Conservation (phyloP, 2,797 vertebrate genomes). For the Acanthopagrus latus region DNA sequence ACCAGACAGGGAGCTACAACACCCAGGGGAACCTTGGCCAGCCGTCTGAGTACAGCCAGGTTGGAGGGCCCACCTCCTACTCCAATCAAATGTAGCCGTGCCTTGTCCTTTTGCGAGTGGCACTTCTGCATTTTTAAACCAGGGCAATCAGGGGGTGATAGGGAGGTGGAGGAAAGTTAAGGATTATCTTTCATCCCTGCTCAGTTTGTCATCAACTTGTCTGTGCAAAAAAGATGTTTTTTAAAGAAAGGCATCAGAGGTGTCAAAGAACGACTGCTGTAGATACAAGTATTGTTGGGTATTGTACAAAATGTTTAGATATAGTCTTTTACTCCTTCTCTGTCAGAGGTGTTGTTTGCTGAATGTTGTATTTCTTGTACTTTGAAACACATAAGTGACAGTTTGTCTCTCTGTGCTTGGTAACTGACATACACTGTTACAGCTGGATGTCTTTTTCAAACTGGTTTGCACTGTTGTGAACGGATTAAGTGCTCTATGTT, state of each 20-base stretch:
- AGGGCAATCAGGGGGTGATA: conserved; percentile 61
- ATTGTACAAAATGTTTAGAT: conserved; percentile 82
- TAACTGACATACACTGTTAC: conserved; percentile 57
- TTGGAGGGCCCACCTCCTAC: conserved; percentile 92
- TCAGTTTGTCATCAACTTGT: conserved; percentile 54
- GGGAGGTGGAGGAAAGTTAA: conserved; percentile 21
- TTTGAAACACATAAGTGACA: conserved; percentile 59
- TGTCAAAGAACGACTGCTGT: conserved; percentile 45
- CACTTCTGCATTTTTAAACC: conserved; percentile 65
- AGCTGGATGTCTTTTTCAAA: conserved; percentile 70
- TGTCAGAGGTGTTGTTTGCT: conserved; percentile 76
- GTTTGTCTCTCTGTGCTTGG: conserved; percentile 61
- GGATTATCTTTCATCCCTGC: conserved; percentile 12
- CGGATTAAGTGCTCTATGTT: conserved; percentile 57
- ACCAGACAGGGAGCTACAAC: conserved; percentile 88
- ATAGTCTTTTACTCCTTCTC: conserved; percentile 80
- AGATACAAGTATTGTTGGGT: conserved; percentile 67
- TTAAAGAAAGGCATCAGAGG: conserved; percentile 29
- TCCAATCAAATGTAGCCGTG: conserved; percentile 90
- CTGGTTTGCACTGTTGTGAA: conserved; percentile 79
- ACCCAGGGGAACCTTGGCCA: conserved; percentile 85
- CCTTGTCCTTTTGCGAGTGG: conserved; percentile 31
- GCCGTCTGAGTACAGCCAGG: conserved; percentile 89
- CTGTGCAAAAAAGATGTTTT: conserved; percentile 38
- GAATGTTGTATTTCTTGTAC: conserved; percentile 85